Evolutionary conservation across 2,113 vertebrate species (phyloP).

Genomic region (Nothoprocta pentlandii): DNA sequence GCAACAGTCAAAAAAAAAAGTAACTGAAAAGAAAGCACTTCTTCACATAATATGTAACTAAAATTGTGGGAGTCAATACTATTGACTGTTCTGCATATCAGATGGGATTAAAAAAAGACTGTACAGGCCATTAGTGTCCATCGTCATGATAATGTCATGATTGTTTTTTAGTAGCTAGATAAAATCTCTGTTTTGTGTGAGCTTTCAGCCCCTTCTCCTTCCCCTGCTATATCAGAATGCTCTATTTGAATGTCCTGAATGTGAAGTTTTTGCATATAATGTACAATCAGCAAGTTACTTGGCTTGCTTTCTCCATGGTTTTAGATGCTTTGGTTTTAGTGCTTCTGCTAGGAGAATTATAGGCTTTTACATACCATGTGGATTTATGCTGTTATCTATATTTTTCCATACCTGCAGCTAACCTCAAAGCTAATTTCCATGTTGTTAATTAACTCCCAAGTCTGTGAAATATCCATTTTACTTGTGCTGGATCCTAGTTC

Average conservation of each 20-base stretch:
- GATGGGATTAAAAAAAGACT: not conserved
- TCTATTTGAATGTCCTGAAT: slow-evolving; percentile 18
- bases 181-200: slow-evolving; percentile 76
- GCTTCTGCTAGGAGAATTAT: slow-evolving; percentile 45
- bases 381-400: slow-evolving; percentile 69
- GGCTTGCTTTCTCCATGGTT: slow-evolving; percentile 53
- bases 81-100: not conserved
- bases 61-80: not conserved
- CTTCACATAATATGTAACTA: not conserved
- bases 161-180: slow-evolving; percentile 63
- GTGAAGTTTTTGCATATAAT: slow-evolving; percentile 47
- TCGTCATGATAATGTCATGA: slow-evolving; percentile 22
- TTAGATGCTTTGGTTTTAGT: slow-evolving; percentile 66
- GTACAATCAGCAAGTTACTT: slow-evolving; percentile 43
- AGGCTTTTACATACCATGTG: slow-evolving; percentile 34
- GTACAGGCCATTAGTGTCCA: not conserved
- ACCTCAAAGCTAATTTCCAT: slow-evolving; percentile 46
- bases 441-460: not conserved
- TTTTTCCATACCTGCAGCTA: slow-evolving; percentile 17
- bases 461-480: slow-evolving; percentile 15
- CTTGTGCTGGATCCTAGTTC: not conserved
- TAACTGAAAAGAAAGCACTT: not conserved
- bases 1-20: not conserved
- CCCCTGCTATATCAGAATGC: slow-evolving; percentile 10
- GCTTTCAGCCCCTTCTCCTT: slow-evolving; percentile 55